Evolutionary conservation across 2,888 invertebrate species (phyloP).

Genomic region (Allacma fusca): DNA sequence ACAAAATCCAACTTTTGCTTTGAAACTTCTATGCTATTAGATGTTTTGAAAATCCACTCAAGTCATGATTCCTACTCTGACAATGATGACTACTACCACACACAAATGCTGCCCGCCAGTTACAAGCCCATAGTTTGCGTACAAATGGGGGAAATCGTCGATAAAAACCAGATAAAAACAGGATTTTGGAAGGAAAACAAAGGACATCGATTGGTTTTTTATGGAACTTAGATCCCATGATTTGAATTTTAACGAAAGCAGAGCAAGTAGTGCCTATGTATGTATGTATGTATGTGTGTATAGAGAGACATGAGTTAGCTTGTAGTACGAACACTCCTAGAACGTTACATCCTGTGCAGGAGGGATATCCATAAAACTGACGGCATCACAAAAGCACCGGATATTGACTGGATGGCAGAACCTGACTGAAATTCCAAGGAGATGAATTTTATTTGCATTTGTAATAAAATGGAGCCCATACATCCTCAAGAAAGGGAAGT

Average conservation of each 20-base stretch:
- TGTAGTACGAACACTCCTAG: too few species aligned
- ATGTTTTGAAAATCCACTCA: too few species aligned
- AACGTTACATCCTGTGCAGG: too few species aligned
- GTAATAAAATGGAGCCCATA: neutral
- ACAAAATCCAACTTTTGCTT: too few species aligned
- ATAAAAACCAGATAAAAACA: neutral
- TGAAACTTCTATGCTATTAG: too few species aligned
- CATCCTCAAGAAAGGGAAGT: neutral
- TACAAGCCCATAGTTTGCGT: too few species aligned
- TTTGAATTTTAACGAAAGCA: neutral
- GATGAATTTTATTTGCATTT: neutral
- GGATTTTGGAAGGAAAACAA: neutral
- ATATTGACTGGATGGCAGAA: neutral
- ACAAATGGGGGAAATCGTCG: too few species aligned
- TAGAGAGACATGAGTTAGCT: too few species aligned
- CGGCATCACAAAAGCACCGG: neutral
- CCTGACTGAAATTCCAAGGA: conserved; percentile 3
- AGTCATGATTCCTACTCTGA: too few species aligned
- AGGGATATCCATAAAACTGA: too few species aligned
- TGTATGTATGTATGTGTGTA: neutral
- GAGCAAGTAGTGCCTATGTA: neutral
- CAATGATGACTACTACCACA: too few species aligned
- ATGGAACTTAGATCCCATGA: neutral
- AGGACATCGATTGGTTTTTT: neutral
- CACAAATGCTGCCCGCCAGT: too few species aligned